phyloP scores from a whole-genome alignment of 1,140 invertebrate species.

The Lysiphlebus fabarum region DNA sequence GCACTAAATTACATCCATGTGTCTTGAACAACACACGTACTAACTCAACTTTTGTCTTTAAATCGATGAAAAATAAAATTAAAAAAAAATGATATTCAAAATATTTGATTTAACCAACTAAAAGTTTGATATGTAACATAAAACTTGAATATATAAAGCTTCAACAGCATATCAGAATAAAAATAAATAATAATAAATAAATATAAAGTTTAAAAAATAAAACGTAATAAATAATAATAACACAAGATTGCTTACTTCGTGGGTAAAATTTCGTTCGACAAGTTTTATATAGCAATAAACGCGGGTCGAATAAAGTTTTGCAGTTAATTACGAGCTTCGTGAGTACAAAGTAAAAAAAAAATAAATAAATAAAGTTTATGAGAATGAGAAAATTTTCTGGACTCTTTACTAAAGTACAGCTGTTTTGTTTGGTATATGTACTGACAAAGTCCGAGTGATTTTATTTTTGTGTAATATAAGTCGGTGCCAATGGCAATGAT shows the following conservation, averaged over 20 bases:
- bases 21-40: too few species aligned
- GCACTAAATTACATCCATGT: conserved; percentile 33
- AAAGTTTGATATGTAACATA: too few species aligned
- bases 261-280: conserved; percentile 10
- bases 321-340: conserved; percentile 6
- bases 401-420: too few species aligned
- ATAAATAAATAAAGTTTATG: too few species aligned
- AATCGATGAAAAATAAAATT: too few species aligned
- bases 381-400: too few species aligned
- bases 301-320: conserved; percentile 4
- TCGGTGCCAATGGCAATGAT: background rate
- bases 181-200: too few species aligned
- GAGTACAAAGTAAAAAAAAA: background rate
- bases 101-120: too few species aligned
- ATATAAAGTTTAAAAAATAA: background rate
- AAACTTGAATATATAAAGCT: too few species aligned
- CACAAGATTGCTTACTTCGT: background rate
- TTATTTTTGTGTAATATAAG: background rate
- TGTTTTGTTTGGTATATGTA: background rate
- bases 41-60: too few species aligned
- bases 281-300: conserved; percentile 4
- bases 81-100: background rate
- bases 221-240: too few species aligned
- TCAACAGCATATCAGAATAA: too few species aligned
- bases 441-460: background rate